Conservation (phyloP, 2,888 invertebrate genomes). For the Homarus gammarus region DNA sequence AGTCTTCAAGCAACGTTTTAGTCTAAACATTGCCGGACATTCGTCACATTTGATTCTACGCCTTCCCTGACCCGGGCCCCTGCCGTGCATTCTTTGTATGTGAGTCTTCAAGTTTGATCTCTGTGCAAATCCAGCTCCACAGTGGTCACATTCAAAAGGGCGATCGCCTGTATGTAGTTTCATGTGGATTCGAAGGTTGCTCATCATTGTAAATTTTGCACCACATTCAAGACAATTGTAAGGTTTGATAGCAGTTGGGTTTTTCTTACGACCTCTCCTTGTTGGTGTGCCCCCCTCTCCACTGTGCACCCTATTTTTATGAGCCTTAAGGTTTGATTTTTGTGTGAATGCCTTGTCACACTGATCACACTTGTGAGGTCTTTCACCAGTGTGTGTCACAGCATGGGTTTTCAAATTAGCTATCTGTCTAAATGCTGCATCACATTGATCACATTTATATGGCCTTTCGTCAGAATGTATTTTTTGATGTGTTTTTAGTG, state of each 20-base stretch:
- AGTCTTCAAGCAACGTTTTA: slow-evolving; percentile 74
- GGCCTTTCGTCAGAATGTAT: slow-evolving; percentile 76
- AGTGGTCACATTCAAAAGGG: slow-evolving; percentile 72
- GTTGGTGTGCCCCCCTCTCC: slow-evolving; percentile 51
- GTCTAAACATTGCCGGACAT: slow-evolving; percentile 74
- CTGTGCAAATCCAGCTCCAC: slow-evolving; percentile 75
- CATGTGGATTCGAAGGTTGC: slow-evolving; percentile 74
- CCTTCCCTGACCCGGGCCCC: slow-evolving; percentile 55
- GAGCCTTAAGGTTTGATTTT: slow-evolving; percentile 75
- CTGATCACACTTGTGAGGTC: slow-evolving; percentile 75
- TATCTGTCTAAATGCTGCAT: slow-evolving; percentile 75
- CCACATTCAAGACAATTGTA: slow-evolving; percentile 73
- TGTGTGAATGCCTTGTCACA: slow-evolving; percentile 76
- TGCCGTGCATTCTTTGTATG: slow-evolving; percentile 72
- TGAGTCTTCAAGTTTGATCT: slow-evolving; percentile 75
- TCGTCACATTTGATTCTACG: slow-evolving; percentile 73
- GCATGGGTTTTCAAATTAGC: slow-evolving; percentile 76
- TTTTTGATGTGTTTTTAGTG: slow-evolving; percentile 75
- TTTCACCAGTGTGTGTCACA: slow-evolving; percentile 76
- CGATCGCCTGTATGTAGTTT: slow-evolving; percentile 73
- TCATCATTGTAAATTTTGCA: slow-evolving; percentile 75
- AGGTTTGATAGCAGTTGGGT: slow-evolving; percentile 72
- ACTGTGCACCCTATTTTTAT: slow-evolving; percentile 73
- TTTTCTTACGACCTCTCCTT: slow-evolving; percentile 74
- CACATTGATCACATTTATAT: slow-evolving; percentile 74